phyloP scores from a whole-genome alignment of 2,797 vertebrate species.

The Cossypha dichroa region DNA sequence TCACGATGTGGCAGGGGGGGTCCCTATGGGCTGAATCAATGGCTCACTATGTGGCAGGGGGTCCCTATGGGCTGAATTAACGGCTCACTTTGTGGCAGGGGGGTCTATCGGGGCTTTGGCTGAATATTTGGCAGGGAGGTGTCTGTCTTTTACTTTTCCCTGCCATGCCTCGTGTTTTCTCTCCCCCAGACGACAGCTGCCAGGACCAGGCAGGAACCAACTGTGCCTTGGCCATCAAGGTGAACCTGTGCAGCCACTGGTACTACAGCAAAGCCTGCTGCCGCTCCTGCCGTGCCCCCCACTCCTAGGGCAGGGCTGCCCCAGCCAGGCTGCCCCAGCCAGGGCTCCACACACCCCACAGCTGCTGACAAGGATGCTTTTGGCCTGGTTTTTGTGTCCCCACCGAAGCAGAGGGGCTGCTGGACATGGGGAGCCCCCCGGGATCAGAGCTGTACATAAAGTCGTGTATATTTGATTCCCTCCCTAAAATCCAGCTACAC shows the following conservation, averaged over 20 bases:
- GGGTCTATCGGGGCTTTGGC: too few species aligned
- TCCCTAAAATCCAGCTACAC: neutral
- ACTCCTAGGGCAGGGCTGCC: constrained; percentile 58
- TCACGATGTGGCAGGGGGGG: too few species aligned
- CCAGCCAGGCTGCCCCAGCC: neutral
- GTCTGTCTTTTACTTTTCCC: fast-evolving
- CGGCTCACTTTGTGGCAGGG: too few species aligned
- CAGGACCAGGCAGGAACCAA: constrained; percentile 95
- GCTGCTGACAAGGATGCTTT: neutral
- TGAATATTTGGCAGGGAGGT: too few species aligned
- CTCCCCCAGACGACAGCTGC: constrained; percentile 89
- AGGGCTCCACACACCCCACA: neutral
- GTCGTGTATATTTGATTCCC: constrained; percentile 19
- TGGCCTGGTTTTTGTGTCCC: neutral
- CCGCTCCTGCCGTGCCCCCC: constrained; percentile 85
- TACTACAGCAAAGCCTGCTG: constrained; percentile 99
- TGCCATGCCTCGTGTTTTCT: neutral
- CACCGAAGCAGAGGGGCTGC: neutral
- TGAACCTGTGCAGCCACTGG: constrained; percentile 97
- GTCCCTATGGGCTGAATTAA: too few species aligned
- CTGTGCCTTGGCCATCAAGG: constrained; percentile 94
- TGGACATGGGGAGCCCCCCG: neutral
- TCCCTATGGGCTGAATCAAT: too few species aligned
- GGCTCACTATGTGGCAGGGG: too few species aligned
- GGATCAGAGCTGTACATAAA: neutral